Evolutionary conservation across 2,888 invertebrate genomes (phyloP).

Genomic region (Halictus quadricinctus): DNA sequence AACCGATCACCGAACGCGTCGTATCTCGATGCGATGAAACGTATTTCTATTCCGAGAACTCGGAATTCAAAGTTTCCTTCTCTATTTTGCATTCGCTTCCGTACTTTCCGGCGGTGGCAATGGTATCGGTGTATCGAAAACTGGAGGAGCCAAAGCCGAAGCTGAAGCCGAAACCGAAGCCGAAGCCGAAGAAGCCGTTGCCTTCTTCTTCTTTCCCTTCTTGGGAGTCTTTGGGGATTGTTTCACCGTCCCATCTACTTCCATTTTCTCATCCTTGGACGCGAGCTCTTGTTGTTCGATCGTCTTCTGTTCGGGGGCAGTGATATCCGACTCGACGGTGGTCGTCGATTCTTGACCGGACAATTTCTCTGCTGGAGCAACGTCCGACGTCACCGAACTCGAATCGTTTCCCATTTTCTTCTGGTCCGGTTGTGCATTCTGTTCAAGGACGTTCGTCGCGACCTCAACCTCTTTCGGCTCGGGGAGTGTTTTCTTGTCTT

Average conservation of each 20-base stretch:
- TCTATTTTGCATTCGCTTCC: slow-evolving; percentile 54
- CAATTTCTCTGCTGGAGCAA: not conserved
- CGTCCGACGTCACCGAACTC: not conserved
- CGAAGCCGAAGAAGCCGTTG: not conserved
- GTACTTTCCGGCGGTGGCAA: slow-evolving; percentile 74
- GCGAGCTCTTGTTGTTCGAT: slow-evolving; percentile 15
- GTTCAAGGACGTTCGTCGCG: not conserved
- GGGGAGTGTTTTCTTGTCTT: not conserved
- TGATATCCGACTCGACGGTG: slow-evolving; percentile 20
- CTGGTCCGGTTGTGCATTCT: not conserved
- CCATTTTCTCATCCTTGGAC: slow-evolving; percentile 51
- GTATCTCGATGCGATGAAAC: not conserved
- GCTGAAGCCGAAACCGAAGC: not conserved
- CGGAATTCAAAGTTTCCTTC: not conserved
- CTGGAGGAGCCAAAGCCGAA: slow-evolving; percentile 49
- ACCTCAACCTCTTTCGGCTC: slow-evolving; percentile 22
- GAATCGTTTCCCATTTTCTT: slow-evolving; percentile 19
- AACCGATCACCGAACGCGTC: not conserved
- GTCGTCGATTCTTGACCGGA: not conserved
- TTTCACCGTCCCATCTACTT: slow-evolving; percentile 41
- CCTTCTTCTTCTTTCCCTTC: slow-evolving; percentile 75
- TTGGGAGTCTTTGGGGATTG: slow-evolving; percentile 71
- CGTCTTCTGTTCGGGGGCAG: slow-evolving; percentile 4
- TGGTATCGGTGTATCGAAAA: slow-evolving; percentile 78
- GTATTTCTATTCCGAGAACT: not conserved